Base-by-base conservation (phyloP, 2,113 vertebrate species). In the Oxyura jamaicensis region DNA sequence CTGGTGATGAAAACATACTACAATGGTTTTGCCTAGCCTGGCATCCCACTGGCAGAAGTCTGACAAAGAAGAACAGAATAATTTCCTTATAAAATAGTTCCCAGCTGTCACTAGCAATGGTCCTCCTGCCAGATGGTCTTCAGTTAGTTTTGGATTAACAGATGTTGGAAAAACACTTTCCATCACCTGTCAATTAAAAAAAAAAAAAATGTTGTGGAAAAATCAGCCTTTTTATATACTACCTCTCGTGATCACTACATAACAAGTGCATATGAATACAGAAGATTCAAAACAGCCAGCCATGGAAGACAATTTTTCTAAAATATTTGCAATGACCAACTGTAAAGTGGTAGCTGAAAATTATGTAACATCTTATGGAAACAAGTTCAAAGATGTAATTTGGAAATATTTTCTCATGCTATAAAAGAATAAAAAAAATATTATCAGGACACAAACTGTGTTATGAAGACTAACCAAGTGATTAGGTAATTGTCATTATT, bases 401-500 rank as follows among this genome's bases (percentile, higher is more conserved):
- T 91, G 66, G 72, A 76, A 91, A 46, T 84, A 36, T 93, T 96
- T 66, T 17, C 68, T 88, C 78, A 56, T 59, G 56, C 22, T 77
- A 58, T 44, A 50, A 77, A 94, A 90, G 26, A 93, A 90, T 39
- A 77, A 96, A 91, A 18, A 55, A 12, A 92, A 36, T 0, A 74
- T 94, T 91, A 60, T 75, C 31, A 41, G 35, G 17, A 73, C 56
- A 79, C 6, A 77, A 95, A 90, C 8, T 87, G 33, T 62, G 31
- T 56, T 85, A 87, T 31, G 55, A 96, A 93, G 26, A 41, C 60
- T 89, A 84, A 93, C 41, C 89, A 73, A 83, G 42, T 80, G 35
- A 93, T 92, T 73, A 92, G 31, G n/a, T 83, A 90, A 80, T 83
- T 87, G n/a, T 93, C 78, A 86, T 88, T 83, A 68, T 96, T 90